Conservation (phyloP, 2,113 vertebrate genomes). For the Promerops cafer region DNA sequence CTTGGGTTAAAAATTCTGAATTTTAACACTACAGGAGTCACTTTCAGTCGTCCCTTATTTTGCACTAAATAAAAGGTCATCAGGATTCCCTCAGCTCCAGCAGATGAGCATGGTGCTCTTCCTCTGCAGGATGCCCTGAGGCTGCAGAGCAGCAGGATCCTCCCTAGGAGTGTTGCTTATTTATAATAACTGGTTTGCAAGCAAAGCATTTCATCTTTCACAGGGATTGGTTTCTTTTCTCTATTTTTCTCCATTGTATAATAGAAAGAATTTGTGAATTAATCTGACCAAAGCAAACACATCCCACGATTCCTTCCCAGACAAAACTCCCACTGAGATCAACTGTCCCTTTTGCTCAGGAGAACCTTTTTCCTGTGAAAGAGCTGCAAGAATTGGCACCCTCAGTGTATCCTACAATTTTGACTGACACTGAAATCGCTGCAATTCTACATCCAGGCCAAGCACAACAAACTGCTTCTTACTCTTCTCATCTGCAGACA, state of each 20-base stretch:
- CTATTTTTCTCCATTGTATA: not conserved
- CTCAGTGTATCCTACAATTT: not conserved
- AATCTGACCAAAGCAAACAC: slow-evolving; percentile 50
- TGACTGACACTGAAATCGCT: not conserved
- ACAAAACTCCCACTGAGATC: slow-evolving; percentile 34
- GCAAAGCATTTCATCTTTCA: not conserved
- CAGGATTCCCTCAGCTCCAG: not conserved
- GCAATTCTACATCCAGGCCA: not conserved
- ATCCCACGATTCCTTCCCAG: slow-evolving; percentile 6
- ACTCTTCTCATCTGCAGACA: not conserved
- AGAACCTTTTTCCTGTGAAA: slow-evolving; percentile 3
- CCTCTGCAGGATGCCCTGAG: not conserved
- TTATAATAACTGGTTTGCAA: not conserved
- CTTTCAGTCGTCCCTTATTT: not conserved
- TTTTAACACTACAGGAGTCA: not conserved
- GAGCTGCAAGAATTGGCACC: not conserved
- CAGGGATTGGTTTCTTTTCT: not conserved
- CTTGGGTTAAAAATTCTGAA: not conserved
- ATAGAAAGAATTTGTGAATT: slow-evolving; percentile 19
- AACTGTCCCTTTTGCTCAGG: slow-evolving; percentile 9
- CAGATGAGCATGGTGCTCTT: not conserved
- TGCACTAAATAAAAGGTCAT: not conserved
- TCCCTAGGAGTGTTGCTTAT: not conserved
- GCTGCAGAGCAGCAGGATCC: not conserved
- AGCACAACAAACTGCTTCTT: not conserved